Base-by-base conservation (phyloP, 2,113 vertebrate species). In the Triplophysa dalaica region DNA sequence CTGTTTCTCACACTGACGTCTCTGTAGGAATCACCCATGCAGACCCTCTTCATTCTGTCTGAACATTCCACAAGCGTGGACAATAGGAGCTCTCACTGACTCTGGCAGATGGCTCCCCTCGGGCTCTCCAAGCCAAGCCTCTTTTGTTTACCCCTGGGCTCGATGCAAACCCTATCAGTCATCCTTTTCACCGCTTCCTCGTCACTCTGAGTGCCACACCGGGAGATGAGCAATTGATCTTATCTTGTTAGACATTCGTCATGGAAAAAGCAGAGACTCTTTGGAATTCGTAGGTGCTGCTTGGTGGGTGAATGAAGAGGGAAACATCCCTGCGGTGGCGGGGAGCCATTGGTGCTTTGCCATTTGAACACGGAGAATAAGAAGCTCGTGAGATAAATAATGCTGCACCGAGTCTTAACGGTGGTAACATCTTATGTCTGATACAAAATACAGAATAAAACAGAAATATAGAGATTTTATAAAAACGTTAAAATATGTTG, bases 61-160 rank as follows among this genome's bases (percentile, higher is more conserved):
- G 70, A 83, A 82, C 91, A 93, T 93, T 93, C 91, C 91, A 88
- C 86, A 86, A 91, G 89, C 89, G 86, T 76, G 84, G 87, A 93
- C 91, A 93, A 92, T 89, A 89, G 86, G 86, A 84, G 85, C 84
- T 82, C 87, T 81, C 89, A 89, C 86, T 89, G 85, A 89, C 82
- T 17, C 62, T 60, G 86, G 90, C 92, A 93, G 92, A 93, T 93
- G 92, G 92, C 91, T 79, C 64, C 89, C 91, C 91, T 87, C 33
- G 12, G 91, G 90, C 90, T 80, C 50, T 89, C 85, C 87, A 90
- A 83, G 88, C 90, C 89, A 89, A 91, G 88, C 88, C 61, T 80
- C 83, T 84, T 89, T 92, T 93, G 91, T 93, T 88, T 83, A 64
- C 78, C 64, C 73, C 79, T 17, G 26, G 78, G 86, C 78, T 84